phyloP scores from a whole-genome alignment of 2,888 invertebrate genomes.

The Drosophila subsilvestris region DNA sequence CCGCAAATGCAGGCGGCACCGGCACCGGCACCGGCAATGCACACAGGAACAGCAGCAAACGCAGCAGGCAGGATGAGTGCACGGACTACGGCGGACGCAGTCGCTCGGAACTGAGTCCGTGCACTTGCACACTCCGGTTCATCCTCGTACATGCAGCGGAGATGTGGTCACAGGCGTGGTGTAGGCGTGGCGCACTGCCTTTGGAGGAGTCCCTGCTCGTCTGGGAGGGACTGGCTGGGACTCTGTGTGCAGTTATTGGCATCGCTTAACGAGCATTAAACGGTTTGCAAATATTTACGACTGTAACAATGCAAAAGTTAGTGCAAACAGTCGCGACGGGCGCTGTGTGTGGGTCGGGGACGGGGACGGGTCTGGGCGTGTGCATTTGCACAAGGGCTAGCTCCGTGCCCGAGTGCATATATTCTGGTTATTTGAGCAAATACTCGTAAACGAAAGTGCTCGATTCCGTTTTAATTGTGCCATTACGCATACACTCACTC shows the following conservation, averaged over 20 bases:
- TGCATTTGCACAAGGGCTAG: neutral
- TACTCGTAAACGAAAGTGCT: constrained; percentile 44
- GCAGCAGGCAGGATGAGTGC: neutral
- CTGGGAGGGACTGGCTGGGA: constrained; percentile 3
- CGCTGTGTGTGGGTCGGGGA: neutral
- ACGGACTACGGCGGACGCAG: neutral
- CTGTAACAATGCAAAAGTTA: constrained; percentile 61
- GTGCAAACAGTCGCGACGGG: constrained; percentile 29
- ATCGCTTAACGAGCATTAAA: constrained; percentile 69
- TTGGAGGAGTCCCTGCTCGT: constrained; percentile 2
- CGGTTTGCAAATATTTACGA: constrained; percentile 71
- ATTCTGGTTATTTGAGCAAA: constrained; percentile 64
- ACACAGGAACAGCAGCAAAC: too few species aligned
- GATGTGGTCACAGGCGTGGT: neutral
- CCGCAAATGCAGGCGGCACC: neutral
- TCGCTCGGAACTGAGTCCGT: neutral
- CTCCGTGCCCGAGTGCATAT: constrained; percentile 59
- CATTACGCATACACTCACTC: constrained; percentile 12
- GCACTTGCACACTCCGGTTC: neutral
- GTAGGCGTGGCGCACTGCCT: neutral
- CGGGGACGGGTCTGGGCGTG: neutral
- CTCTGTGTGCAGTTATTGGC: constrained; percentile 56
- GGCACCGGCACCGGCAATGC: too few species aligned
- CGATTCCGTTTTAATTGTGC: constrained; percentile 54
- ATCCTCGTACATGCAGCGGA: too few species aligned